Evolutionary conservation across 2,888 invertebrate species (phyloP), one percentile per base, ranked within the genome.

Genomic region (Electrophaes corylata): DNA sequence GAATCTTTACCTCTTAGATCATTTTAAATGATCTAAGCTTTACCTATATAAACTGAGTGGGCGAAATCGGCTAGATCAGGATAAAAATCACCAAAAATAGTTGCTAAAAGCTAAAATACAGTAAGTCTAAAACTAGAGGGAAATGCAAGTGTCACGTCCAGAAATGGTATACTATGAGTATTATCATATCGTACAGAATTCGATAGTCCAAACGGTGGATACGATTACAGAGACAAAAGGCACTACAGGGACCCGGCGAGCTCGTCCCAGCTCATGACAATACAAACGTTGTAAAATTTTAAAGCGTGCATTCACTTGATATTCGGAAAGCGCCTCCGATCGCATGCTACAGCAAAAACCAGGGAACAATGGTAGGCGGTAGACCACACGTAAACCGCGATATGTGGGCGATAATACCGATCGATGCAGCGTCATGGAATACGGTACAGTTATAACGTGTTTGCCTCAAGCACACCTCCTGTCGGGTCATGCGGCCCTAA

Each of bases 391-490:
- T 60, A 44, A 55, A 55, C 60, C 55, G 54, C 60, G 55, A 60
- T 60, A 60, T 60, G 60, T 60, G 60, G 55, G 51, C 55, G 60
- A 60, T 60, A 60, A 60, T 52, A 26, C 43, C 59, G 60, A 60
- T 60, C 60, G 60, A 60, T 60, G 60, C 60, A 60, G 47, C 41
- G 41, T 39, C 60, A 60, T 44, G 35, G 60, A 55, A 51, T 54
- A 54, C 37, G 3, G 11, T 12, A 12, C 19, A 48, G 60, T 20
- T 16, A 18, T 33, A 5, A 43, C 51, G 18, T 51, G 60, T 55
- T 60, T 55, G 60, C 60, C 55, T 60, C 60, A 46, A 48, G 55
- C 50, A 55, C 55, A 62, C 62, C 62, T 57, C 59, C 59, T 62
- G 51, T 47, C 53, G 47, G 40, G 59, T 54, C 53, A 59, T 62